Base-by-base conservation (phyloP, 2,113 vertebrate species). In the Ia io region DNA sequence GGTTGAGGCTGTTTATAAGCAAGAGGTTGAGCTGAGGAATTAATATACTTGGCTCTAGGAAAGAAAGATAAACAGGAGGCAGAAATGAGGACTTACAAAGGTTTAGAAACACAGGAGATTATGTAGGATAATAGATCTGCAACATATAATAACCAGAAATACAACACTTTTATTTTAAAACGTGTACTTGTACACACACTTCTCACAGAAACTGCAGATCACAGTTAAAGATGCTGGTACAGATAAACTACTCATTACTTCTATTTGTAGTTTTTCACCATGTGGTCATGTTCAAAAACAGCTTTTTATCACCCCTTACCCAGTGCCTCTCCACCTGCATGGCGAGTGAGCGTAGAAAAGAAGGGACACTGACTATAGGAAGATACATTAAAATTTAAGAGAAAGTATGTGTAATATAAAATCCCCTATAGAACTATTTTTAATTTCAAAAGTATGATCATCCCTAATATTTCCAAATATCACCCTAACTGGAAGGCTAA, bases 1-100 rank as follows among this genome's bases (percentile, higher is more conserved):
- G 22, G 40, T 0, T 9, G 25, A 25, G 23, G 6, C 65, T 74
- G 10, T 12, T 42, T 42, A 35, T 0, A 2, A 20, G 32, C 37
- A 70, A 63, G 32, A 37, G 28, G 2, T 18, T 35, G 8, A 49
- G 53, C 23, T 53, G 25, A n/a, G 20, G 20, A 44, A 11, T 42
- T 9, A 42, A 20, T 23, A 73, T 25, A 18, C 14, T 8, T 71
- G 70, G 44, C 14, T 93, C 44, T 14, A 40, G 30, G 22, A 69
- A 56, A 74, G 37, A 49, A 30, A 18, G 28, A 11, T 53, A 32
- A 78, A 25, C 1, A 37, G 79, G 8, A 71, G 23, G 40, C 23
- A 71, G 63, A 79, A 82, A 30, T 30, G 25, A 86, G 11, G 35
- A 30, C 47, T 69, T 56, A 47, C 18, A 12, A 13, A 77, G 47